phyloP scores from a whole-genome alignment of 1,140 invertebrate genomes.

The Lepidurus packardi region DNA sequence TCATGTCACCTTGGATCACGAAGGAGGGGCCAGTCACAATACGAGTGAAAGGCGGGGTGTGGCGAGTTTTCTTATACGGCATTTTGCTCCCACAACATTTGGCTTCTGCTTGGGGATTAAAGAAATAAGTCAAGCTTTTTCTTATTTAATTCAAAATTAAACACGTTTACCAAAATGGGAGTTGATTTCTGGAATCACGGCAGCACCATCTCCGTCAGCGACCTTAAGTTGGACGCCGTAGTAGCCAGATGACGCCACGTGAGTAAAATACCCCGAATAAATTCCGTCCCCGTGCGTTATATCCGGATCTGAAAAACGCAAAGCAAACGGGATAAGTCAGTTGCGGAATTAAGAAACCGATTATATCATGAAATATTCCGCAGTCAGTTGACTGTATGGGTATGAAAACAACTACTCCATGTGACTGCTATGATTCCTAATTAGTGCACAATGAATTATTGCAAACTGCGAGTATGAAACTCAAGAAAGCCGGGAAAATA shows the following conservation, averaged over 20 bases:
- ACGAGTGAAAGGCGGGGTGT: slow-evolving; percentile 39
- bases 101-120: slow-evolving; percentile 29
- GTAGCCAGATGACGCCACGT: slow-evolving; percentile 40
- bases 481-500: too few relatives aligned
- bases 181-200: slow-evolving; percentile 38
- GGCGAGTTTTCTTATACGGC: slow-evolving; percentile 39
- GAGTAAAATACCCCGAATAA: slow-evolving; percentile 44
- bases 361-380: too few relatives aligned
- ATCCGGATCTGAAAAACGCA: slow-evolving; percentile 44
- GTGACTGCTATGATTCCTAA: too few relatives aligned
- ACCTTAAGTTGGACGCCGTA: slow-evolving; percentile 39
- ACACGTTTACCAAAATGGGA: slow-evolving; percentile 19
- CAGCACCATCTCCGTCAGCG: slow-evolving; percentile 39
- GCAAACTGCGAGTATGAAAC: too few relatives aligned
- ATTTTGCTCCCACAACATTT: slow-evolving; percentile 41
- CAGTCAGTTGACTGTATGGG: too few relatives aligned
- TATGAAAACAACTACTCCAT: too few relatives aligned
- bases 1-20: slow-evolving; percentile 37
- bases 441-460: too few relatives aligned
- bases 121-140: slow-evolving; percentile 20
- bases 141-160: neutral
- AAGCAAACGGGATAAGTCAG: neutral
- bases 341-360: neutral
- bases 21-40: slow-evolving; percentile 38
- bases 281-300: slow-evolving; percentile 46